Evolutionary conservation across 2,113 vertebrate genomes (phyloP), one percentile per base, ranked within the genome.

Genomic region (Sturnira hondurensis): DNA sequence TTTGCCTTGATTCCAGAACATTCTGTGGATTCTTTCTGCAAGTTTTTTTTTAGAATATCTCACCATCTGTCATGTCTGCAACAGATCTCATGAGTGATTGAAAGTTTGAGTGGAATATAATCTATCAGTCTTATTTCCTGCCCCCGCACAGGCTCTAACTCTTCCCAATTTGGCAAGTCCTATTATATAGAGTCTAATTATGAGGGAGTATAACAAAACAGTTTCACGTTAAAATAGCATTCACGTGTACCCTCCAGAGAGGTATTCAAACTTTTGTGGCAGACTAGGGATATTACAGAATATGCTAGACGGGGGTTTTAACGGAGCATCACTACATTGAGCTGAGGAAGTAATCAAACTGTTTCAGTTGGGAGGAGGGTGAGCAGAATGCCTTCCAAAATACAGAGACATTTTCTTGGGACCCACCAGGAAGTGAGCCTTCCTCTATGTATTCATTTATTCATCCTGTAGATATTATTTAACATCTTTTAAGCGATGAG

Each of bases 51-150:
- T 97, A 98, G 92, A 97, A 86, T 88, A 95, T 96, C 94, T 94
- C 91, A 70, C 98, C 97, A 98, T 98, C 96, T 98, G 97, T 97
- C 96, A 0, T 91, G 95, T 97, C 96, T 97, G 97, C 87, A 97
- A 91, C 96, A 98, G 97, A 98, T 93, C 91, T 96, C 97, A 78
- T 33, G 67, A 97, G 41, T 96, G 97, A 98, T 93, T 97, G 98
- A 96, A 96, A 98, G 96, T 98, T 97, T 81, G 96, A 97, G 95
- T 96, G 97, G 97, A 98, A 98, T 98, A 97, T 97, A 97, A 97
- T 93, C 96, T 94, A 97, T 70, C 97, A 97, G 97, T 97, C 95
- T 97, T 95, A 96, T 96, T 97, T 95, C 89, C 95, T 93, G 89
- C 96, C 92, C 96, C 94, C 96, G 93, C 97, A 36, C 86, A 93